These are phyloP conservation scores for Halcyon chelicuti DNA, from an alignment of 2,797 vertebrate genomes.

Conservation along the genomic window DNA sequence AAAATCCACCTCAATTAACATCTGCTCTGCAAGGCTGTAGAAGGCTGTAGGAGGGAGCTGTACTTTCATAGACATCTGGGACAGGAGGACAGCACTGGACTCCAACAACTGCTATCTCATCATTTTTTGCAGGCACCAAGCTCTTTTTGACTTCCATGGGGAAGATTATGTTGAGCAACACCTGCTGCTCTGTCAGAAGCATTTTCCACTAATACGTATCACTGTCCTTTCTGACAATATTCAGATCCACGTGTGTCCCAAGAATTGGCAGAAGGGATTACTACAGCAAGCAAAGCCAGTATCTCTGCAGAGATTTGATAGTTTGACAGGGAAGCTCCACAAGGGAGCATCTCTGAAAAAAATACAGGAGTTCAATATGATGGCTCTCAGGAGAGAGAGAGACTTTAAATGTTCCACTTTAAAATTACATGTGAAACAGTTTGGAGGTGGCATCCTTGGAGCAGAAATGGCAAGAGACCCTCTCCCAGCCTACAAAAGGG, in stretches of 20 bases:
- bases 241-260: neutral
- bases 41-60: neutral
- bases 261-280: conserved; percentile 16
- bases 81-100: neutral
- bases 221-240: conserved; percentile 14
- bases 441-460: neutral
- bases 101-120: neutral
- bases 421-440: neutral
- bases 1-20: neutral
- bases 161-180: conserved; percentile 21
- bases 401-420: neutral
- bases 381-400: neutral
- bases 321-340: neutral
- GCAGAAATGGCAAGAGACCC: neutral
- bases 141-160: neutral
- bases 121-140: neutral
- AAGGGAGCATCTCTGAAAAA: neutral
- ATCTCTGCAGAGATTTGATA: neutral
- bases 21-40: neutral
- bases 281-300: neutral
- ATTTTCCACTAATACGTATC: neutral
- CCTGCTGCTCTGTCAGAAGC: conserved; percentile 53
- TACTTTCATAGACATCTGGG: neutral
- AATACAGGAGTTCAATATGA: neutral
- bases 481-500: neutral